phyloP scores from a whole-genome alignment of 2,113 vertebrate species.

The Lophotis ruficrista region DNA sequence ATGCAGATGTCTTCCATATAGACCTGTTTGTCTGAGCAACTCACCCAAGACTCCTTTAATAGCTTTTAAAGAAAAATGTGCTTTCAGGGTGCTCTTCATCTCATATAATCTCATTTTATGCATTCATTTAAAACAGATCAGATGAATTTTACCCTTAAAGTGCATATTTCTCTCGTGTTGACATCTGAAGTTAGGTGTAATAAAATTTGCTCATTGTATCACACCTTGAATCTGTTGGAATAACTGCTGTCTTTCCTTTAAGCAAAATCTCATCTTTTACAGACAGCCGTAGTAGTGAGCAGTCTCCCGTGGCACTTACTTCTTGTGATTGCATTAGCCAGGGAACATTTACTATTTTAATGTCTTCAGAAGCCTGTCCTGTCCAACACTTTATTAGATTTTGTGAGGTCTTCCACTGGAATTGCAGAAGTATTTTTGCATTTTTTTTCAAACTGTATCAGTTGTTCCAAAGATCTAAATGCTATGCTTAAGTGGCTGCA shows the following conservation, averaged over 20 bases:
- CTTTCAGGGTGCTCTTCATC: not conserved
- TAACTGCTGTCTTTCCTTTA: not conserved
- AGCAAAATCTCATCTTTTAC: not conserved
- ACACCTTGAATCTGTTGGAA: not conserved
- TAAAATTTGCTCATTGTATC: not conserved
- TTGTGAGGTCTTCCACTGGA: not conserved
- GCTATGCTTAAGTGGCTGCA: not conserved
- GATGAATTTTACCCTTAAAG: not conserved
- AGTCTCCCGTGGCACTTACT: not conserved
- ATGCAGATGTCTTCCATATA: not conserved
- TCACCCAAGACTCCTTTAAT: not conserved
- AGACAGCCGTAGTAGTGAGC: not conserved
- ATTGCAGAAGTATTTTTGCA: not conserved
- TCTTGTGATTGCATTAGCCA: not conserved
- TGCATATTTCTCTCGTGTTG: not conserved
- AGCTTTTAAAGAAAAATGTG: not conserved
- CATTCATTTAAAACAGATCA: not conserved
- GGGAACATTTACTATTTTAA: not conserved
- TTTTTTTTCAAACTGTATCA: not conserved
- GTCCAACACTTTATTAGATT: not conserved
- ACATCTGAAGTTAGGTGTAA: not conserved
- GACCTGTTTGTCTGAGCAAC: not conserved
- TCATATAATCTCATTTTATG: not conserved
- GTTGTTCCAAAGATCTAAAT: not conserved
- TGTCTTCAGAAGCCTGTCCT: not conserved